A percentile compares a stretch with the other conserved stretches of the same genome.
These are phyloP conservation scores for Aphelinus atriplicis DNA, from an alignment of 1,140 invertebrate genomes.

Conservation along the genomic window DNA sequence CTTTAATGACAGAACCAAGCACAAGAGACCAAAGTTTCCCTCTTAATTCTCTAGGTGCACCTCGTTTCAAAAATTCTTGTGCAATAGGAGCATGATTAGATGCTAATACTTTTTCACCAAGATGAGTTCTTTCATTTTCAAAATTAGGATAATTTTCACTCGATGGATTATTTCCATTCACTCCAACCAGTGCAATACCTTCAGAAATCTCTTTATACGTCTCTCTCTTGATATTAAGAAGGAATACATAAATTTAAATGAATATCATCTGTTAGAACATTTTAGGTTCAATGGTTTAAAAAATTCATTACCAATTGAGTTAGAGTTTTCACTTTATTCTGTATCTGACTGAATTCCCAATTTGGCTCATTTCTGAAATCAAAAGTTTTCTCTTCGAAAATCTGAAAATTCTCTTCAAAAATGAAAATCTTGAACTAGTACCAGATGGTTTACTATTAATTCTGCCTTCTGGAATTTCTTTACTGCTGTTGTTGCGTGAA, in stretches of 20 bases:
- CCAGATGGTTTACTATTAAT: no score
- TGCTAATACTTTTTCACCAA: slow-evolving; percentile 74
- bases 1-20: slow-evolving; percentile 77
- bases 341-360: slow-evolving; percentile 90
- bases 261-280: slow-evolving; percentile 1
- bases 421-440: no score
- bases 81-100: slow-evolving; percentile 78
- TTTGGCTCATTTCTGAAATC: slow-evolving; percentile 70
- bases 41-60: slow-evolving; percentile 81
- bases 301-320: slow-evolving; percentile 75
- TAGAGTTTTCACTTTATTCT: slow-evolving; percentile 88
- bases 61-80: slow-evolving; percentile 88
- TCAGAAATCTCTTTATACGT: slow-evolving; percentile 75
- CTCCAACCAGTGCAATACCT: slow-evolving; percentile 75
- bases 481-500: neutral
- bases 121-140: slow-evolving; percentile 72
- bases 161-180: slow-evolving; percentile 70
- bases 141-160: slow-evolving; percentile 69
- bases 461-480: no score
- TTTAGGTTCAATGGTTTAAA: neutral
- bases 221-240: slow-evolving; percentile 66
- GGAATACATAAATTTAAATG: slow-evolving; percentile 42
- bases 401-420: no score
- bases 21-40: slow-evolving; percentile 84
- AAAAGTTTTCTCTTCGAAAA: slow-evolving; percentile 21